phyloP scores from a whole-genome alignment of 2,888 invertebrate genomes.

The Drosophila subquinaria region DNA sequence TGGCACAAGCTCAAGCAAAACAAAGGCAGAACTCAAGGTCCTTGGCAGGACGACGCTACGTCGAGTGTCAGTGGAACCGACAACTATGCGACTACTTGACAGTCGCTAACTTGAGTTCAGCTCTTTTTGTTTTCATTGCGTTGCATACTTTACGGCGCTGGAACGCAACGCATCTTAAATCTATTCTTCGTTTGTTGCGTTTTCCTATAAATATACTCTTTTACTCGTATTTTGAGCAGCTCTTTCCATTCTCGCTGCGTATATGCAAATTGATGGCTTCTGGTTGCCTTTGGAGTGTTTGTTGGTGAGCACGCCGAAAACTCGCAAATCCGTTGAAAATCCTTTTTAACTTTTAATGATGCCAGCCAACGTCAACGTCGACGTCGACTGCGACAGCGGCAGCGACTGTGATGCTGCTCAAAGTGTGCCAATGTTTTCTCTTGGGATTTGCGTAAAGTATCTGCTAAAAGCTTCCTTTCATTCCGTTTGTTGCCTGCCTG shows the following conservation, averaged over 20 bases:
- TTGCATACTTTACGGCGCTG: conserved; percentile 42
- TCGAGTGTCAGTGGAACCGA: conserved; percentile 51
- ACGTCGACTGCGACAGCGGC: conserved; percentile 14
- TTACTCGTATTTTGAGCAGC: conserved; percentile 9
- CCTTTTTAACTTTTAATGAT: conserved; percentile 82
- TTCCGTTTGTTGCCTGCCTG: conserved; percentile 40
- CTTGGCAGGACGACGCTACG: conserved; percentile 42
- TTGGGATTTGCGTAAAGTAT: conserved; percentile 80
- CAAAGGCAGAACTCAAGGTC: conserved; percentile 47
- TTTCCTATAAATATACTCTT: conserved; percentile 30
- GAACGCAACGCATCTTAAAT: conserved; percentile 50
- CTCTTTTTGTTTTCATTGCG: conserved; percentile 22
- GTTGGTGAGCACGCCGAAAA: conserved; percentile 32
- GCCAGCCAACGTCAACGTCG: conserved; percentile 21
- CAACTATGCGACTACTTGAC: conserved; percentile 72
- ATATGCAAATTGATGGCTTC: conserved; percentile 77
- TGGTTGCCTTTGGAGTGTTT: conserved; percentile 62
- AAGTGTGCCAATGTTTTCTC: conserved; percentile 80
- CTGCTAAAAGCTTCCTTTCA: conserved; percentile 80
- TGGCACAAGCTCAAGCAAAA: conserved; percentile 68
- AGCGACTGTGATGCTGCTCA: conserved; percentile 14
- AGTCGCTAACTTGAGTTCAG: conserved; percentile 62
- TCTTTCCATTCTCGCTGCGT: conserved; percentile 12
- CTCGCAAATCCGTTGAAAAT: conserved; percentile 79
- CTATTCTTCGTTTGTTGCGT: conserved; percentile 6